Base-by-base conservation (phyloP, 2,888 invertebrate species). In the Arenicola marina region DNA sequence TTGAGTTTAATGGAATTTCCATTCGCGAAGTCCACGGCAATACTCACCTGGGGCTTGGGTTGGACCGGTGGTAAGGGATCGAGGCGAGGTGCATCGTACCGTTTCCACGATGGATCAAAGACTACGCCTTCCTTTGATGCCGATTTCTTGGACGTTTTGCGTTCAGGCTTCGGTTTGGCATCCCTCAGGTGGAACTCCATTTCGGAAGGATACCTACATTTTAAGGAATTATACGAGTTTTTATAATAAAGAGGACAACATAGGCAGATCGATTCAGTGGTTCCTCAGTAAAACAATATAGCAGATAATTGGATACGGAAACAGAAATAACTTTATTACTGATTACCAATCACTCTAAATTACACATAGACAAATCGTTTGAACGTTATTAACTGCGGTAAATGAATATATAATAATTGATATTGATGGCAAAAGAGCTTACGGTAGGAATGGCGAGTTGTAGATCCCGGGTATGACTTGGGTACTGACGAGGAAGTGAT, bases 401-500 rank as follows among this genome's bases (percentile, higher is more conserved):
- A 38, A 38, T 18, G 18, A 38, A 38, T 38, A 38, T 15, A 38
- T 38, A 38, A 38, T 38, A 38, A 15, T 15, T 21, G 24, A 48
- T 48, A 24, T 18, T 48, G 7, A 38, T 48, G 48, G 7, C 7
- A 11, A 7, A 11, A 48, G 4, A 28, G 21, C 56, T 56, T 26
- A 56, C 57, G 57, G 57, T 44, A 38, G 65, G 70, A 74, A 82
- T 21, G 83, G 82, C 28, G 80, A 80, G 69, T 82, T 82, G 70
- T 75, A 82, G 48, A 82, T 73, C 4, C 82, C 81, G n/a, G 83
- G 81, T 28, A 77, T 73, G 33, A 78, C 79, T 26, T 75, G 68
- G n/a, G 82, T 83, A 63, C 81, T 80, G 61, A 81, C 68, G 18
- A 83, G 75, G 59, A 79, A 74, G 66, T 82, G 82, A 55, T 77